Percentiles rank a stretch among this genome's conserved stretches.
Conservation (phyloP, 2,113 vertebrate genomes). For the Labeo catla region DNA sequence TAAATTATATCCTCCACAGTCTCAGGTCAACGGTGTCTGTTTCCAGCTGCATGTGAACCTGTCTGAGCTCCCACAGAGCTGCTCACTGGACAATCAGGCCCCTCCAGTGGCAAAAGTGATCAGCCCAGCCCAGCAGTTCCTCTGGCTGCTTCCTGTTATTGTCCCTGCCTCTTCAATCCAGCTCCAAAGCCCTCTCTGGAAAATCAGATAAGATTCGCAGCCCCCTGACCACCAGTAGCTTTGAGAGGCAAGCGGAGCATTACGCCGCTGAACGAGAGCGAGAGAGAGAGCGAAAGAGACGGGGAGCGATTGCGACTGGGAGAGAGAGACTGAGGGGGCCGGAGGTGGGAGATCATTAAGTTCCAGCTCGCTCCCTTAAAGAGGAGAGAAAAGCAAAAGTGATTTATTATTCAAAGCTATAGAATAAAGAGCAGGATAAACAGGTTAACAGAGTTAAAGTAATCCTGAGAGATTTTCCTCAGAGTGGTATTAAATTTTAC, state of each 20-base stretch:
- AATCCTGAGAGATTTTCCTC: slow-evolving; percentile 73
- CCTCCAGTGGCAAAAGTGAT: slow-evolving; percentile 70
- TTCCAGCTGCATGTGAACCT: slow-evolving; percentile 40
- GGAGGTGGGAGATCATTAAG: slow-evolving; percentile 27
- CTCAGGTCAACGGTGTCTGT: neutral
- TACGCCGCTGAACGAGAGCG: slow-evolving; percentile 53
- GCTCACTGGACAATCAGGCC: slow-evolving; percentile 66
- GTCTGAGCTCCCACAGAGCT: slow-evolving; percentile 29
- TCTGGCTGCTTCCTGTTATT: slow-evolving; percentile 85
- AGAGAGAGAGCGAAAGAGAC: slow-evolving; percentile 32
- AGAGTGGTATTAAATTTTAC: slow-evolving; percentile 73
- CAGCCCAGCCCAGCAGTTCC: slow-evolving; percentile 74
- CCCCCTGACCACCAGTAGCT: slow-evolving; percentile 34
- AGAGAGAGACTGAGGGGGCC: slow-evolving; percentile 28
- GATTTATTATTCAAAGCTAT: slow-evolving; percentile 78
- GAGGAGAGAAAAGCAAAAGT: slow-evolving; percentile 32
- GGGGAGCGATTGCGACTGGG: slow-evolving; percentile 7
- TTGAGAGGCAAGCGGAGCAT: slow-evolving; percentile 53
- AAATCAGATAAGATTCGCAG: slow-evolving; percentile 28
- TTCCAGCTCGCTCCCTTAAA: neutral
- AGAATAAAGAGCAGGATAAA: slow-evolving; percentile 81
- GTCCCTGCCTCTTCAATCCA: slow-evolving; percentile 65
- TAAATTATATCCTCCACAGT: neutral
- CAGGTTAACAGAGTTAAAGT: slow-evolving; percentile 76
- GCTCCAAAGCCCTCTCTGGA: slow-evolving; percentile 44